phyloP scores from a whole-genome alignment of 2,113 vertebrate species.

The Tachysurus fulvidraco region DNA sequence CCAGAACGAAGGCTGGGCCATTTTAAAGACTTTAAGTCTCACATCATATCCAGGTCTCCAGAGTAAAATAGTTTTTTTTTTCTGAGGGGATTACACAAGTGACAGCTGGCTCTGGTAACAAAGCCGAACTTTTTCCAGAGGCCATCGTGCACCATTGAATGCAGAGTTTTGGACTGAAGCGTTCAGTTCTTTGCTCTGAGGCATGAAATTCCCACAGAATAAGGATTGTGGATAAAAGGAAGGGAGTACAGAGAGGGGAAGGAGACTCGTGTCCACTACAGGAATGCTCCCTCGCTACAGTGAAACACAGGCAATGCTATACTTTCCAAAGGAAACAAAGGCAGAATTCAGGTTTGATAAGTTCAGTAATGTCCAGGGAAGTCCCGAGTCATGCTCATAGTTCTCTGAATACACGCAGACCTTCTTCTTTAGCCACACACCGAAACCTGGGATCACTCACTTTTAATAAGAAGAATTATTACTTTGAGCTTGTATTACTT shows the following conservation, averaged over 20 bases:
- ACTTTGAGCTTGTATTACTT: background rate
- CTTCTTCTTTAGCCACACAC: slow-evolving; percentile 16
- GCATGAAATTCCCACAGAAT: slow-evolving; percentile 5
- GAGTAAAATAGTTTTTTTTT: background rate
- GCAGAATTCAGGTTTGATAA: slow-evolving; percentile 59
- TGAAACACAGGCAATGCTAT: slow-evolving; percentile 45
- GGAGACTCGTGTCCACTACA: slow-evolving; percentile 49
- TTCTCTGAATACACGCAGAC: slow-evolving; percentile 19
- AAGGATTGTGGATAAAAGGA: slow-evolving; percentile 10
- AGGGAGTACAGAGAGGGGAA: slow-evolving; percentile 31
- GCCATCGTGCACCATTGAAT: slow-evolving; percentile 18
- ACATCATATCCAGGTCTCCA: slow-evolving; percentile 19
- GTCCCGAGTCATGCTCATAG: slow-evolving; percentile 25
- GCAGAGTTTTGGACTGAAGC: background rate
- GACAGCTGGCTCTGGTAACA: slow-evolving; percentile 21
- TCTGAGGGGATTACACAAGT: slow-evolving; percentile 1
- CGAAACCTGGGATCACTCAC: background rate
- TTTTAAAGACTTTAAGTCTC: slow-evolving; percentile 8
- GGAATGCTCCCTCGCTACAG: slow-evolving; percentile 52
- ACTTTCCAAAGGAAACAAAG: slow-evolving; percentile 62
- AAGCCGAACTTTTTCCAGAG: slow-evolving; percentile 14
- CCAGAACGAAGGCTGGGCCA: background rate
- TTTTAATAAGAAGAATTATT: background rate
- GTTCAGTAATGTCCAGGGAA: slow-evolving; percentile 55
- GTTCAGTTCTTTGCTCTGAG: background rate